These are phyloP conservation scores for Limonius californicus DNA, from an alignment of 1,140 invertebrate species.

Conservation along the genomic window DNA sequence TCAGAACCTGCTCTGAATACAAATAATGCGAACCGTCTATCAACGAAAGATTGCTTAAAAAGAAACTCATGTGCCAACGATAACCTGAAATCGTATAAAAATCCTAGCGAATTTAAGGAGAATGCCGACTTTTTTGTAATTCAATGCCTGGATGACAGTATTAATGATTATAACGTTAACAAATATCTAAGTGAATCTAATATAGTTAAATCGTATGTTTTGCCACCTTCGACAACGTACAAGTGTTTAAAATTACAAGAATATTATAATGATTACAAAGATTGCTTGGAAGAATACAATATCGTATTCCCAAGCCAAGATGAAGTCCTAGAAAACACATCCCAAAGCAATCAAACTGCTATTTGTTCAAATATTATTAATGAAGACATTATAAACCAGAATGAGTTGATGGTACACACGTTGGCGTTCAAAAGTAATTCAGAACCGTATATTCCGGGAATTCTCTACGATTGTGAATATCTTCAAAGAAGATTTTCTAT, in stretches of 20 bases:
- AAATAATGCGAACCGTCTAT: not conserved
- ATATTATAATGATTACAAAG: conserved; percentile 47
- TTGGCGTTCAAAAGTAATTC: no score
- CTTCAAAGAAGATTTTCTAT: no score
- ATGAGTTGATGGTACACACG: no score
- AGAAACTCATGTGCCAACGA: not conserved
- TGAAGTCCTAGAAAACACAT: no score
- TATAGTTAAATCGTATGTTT: not conserved
- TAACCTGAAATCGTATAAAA: not conserved
- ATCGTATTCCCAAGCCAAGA: no score
- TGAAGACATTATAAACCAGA: no score
- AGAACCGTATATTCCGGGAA: no score
- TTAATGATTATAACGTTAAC: not conserved
- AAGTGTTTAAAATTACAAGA: conserved; percentile 31
- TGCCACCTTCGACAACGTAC: not conserved
- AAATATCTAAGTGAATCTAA: not conserved
- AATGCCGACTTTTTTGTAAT: conserved; percentile 45
- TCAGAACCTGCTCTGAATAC: not conserved
- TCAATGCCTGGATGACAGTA: conserved; percentile 29
- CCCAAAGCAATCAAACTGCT: no score
- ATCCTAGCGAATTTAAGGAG: not conserved
- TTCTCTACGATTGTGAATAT: no score
- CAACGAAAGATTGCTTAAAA: not conserved
- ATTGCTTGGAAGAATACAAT: conserved; percentile 41
- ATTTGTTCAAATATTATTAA: no score